A percentile compares a stretch with the other conserved stretches of the same genome.
These are phyloP conservation scores for Cheirogaleus medius DNA, from an alignment of 2,113 vertebrate genomes.

Conservation along the genomic window DNA sequence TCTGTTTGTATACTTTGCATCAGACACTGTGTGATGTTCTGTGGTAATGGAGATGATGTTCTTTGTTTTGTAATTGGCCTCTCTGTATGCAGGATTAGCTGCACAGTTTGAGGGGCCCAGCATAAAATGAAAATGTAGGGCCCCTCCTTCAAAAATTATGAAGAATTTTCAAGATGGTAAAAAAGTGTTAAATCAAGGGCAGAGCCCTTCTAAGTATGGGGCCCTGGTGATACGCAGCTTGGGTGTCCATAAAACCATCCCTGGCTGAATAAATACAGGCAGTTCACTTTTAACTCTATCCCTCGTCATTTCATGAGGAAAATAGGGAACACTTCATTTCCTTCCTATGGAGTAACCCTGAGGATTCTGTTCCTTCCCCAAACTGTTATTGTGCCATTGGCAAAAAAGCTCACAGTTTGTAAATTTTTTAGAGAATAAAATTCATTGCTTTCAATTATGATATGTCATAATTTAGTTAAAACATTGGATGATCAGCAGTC, in stretches of 20 bases:
- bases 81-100: neutral
- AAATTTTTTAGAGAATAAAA: neutral
- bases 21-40: neutral
- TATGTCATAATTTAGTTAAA: neutral
- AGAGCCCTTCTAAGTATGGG: neutral
- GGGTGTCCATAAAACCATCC: rapidly evolving
- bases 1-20: neutral
- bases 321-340: neutral
- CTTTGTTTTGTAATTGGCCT: neutral
- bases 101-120: neutral
- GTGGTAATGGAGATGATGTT: neutral
- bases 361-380: neutral
- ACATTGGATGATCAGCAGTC: neutral
- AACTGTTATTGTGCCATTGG: neutral
- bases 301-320: neutral
- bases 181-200: neutral
- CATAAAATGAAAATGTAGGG: neutral
- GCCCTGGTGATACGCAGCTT: rapidly evolving
- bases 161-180: neutral
- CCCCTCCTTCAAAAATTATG: neutral
- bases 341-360: neutral
- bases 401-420: neutral
- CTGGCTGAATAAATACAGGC: neutral
- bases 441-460: neutral
- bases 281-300: neutral